phyloP scores from a whole-genome alignment of 2,797 vertebrate genomes.

The Miichthys miiuy region DNA sequence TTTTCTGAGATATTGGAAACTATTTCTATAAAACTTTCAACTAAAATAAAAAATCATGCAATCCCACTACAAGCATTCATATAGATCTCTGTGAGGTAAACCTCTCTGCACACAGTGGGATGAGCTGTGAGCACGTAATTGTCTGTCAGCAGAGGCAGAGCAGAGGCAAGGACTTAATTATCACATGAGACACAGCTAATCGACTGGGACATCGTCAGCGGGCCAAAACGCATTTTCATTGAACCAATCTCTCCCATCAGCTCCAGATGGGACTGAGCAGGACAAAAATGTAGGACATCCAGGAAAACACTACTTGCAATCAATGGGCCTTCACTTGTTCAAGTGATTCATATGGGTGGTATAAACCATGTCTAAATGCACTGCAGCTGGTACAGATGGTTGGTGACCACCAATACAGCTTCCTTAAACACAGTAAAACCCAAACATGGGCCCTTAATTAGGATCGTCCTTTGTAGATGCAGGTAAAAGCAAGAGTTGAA shows the following conservation, averaged over 20 bases:
- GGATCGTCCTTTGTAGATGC: constrained; percentile 65
- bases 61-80: background rate
- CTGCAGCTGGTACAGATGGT: constrained; percentile 71
- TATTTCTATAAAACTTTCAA: too few relatives aligned
- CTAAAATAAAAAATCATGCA: background rate
- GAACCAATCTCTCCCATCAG: constrained; percentile 58
- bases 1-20: background rate
- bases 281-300: constrained; percentile 66
- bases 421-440: constrained; percentile 55
- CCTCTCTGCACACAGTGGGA: constrained; percentile 20
- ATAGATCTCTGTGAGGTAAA: constrained; percentile 6
- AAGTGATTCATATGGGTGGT: constrained; percentile 62
- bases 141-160: constrained; percentile 47
- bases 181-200: constrained; percentile 69
- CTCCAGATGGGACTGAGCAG: constrained; percentile 69
- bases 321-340: constrained; percentile 77
- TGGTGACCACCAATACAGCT: constrained; percentile 58
- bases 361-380: constrained; percentile 74
- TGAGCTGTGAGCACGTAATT: constrained; percentile 34
- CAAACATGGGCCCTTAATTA: constrained; percentile 68
- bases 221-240: constrained; percentile 63
- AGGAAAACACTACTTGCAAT: constrained; percentile 65
- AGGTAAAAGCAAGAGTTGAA: constrained; percentile 64
- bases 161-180: constrained; percentile 55
- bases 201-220: constrained; percentile 55